A percentile compares a stretch with the other conserved stretches of the same genome.
These are phyloP conservation scores for Platichthys flesus DNA, from an alignment of 2,113 vertebrate genomes.

Conservation along the genomic window DNA sequence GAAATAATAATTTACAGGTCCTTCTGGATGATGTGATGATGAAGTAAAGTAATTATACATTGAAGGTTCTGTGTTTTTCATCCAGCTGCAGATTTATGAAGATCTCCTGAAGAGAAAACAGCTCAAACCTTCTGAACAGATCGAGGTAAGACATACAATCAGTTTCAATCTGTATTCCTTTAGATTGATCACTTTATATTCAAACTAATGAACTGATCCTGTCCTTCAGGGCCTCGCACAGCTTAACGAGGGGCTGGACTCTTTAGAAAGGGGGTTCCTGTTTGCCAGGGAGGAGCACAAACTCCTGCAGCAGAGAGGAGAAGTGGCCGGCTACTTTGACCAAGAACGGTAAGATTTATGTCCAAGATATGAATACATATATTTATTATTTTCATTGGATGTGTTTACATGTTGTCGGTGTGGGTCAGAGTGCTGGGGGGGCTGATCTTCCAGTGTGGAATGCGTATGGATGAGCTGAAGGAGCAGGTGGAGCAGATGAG, in stretches of 20 bases:
- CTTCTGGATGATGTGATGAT: background rate
- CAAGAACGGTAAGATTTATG: conserved; percentile 79
- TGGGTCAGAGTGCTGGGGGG: conserved; percentile 86
- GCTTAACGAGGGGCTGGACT: conserved; percentile 79
- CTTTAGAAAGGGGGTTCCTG: conserved; percentile 87
- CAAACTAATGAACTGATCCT: background rate
- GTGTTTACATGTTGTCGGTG: background rate
- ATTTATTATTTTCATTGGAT: background rate
- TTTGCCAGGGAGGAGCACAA: conserved; percentile 76
- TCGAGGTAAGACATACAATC: conserved; percentile 79
- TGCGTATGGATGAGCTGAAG: conserved; percentile 86
- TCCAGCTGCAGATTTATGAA: conserved; percentile 86
- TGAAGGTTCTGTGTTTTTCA: background rate
- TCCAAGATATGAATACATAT: background rate
- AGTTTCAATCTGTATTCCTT: background rate
- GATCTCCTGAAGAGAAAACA: conserved; percentile 69
- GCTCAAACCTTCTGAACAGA: conserved; percentile 75
- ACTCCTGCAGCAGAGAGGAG: conserved; percentile 60
- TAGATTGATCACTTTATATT: background rate
- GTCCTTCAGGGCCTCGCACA: conserved; percentile 77
- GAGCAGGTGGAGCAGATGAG: conserved; percentile 76
- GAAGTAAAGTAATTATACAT: background rate
- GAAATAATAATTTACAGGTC: background rate
- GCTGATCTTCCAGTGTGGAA: conserved; percentile 86
- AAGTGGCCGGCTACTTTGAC: conserved; percentile 73